These are phyloP conservation scores for Pipistrellus kuhlii DNA, from an alignment of 2,797 vertebrate species.

Conservation along the genomic window DNA sequence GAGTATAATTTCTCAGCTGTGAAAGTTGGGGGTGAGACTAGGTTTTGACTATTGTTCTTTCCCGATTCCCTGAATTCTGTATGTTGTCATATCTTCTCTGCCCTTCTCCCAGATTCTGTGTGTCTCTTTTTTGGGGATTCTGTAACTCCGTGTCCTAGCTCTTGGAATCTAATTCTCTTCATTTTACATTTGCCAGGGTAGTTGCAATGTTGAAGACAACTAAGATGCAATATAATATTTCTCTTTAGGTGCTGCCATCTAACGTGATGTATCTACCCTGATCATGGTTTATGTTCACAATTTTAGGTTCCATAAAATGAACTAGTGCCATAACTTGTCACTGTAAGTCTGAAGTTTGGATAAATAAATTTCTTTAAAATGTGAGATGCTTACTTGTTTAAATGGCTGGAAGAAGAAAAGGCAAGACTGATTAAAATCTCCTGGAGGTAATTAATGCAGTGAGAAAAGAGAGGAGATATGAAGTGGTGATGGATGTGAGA, in stretches of 20 bases:
- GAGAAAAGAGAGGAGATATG: slow-evolving; percentile 30
- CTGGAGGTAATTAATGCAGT: slow-evolving; percentile 49
- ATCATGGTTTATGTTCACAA: slow-evolving; percentile 64
- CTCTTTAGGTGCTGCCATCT: slow-evolving; percentile 60
- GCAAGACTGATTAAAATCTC: slow-evolving; percentile 50
- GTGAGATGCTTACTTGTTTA: slow-evolving; percentile 70
- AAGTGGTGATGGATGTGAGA: slow-evolving; percentile 36
- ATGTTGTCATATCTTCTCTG: neutral
- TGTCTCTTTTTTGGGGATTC: neutral
- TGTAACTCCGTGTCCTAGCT: neutral
- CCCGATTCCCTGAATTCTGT: neutral
- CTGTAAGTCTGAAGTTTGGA: slow-evolving; percentile 64
- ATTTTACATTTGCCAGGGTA: slow-evolving; percentile 37
- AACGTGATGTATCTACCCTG: slow-evolving; percentile 59
- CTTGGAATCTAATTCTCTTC: slow-evolving; percentile 34
- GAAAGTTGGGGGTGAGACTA: neutral
- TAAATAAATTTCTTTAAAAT: slow-evolving; percentile 66
- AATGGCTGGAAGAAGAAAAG: slow-evolving; percentile 61
- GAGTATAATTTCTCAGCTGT: slow-evolving; percentile 27
- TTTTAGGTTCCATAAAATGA: slow-evolving; percentile 66
- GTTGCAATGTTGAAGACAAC: slow-evolving; percentile 37
- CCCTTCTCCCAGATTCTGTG: neutral
- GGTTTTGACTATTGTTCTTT: neutral
- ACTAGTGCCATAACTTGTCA: slow-evolving; percentile 70
- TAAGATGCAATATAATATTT: slow-evolving; percentile 45